Conservation (phyloP, 1,140 invertebrate species). For the Pissodes strobi region DNA sequence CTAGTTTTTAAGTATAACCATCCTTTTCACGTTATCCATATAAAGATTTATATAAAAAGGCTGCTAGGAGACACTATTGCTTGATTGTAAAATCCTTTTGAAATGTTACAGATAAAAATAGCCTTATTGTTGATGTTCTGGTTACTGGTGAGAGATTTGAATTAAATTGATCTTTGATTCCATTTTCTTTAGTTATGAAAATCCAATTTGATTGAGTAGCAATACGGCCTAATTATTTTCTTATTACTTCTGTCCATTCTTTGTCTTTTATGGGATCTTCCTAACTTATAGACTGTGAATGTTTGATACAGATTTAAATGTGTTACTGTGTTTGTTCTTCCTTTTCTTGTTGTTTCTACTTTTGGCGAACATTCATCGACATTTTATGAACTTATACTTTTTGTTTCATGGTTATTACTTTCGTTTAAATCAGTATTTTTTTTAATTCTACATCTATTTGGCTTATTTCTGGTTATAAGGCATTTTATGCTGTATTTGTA, state of each 20-base stretch:
- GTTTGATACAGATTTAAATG: neutral
- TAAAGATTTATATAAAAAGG: neutral
- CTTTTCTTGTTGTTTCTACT: neutral
- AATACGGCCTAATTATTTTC: neutral
- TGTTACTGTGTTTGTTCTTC: neutral
- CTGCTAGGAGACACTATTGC: neutral
- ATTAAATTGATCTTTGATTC: neutral
- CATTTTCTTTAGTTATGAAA: slow-evolving; percentile 8
- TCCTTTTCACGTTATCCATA: too few relatives aligned
- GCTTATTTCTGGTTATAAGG: neutral
- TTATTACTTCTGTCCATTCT: neutral
- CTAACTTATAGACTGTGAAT: neutral
- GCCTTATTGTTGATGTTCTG: slow-evolving; percentile 14
- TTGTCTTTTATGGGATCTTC: neutral
- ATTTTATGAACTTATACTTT: neutral
- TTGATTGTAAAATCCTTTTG: neutral
- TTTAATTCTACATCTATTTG: neutral
- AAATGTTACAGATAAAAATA: slow-evolving; percentile 13
- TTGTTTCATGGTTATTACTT: neutral
- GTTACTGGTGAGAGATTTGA: slow-evolving; percentile 8
- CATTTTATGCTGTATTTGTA: neutral
- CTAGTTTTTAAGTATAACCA: neutral
- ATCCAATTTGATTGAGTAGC: slow-evolving; percentile 17
- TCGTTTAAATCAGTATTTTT: neutral
- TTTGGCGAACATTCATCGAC: neutral